phyloP scores from a whole-genome alignment of 2,888 invertebrate species.

The Aproaerema taeniolella region DNA sequence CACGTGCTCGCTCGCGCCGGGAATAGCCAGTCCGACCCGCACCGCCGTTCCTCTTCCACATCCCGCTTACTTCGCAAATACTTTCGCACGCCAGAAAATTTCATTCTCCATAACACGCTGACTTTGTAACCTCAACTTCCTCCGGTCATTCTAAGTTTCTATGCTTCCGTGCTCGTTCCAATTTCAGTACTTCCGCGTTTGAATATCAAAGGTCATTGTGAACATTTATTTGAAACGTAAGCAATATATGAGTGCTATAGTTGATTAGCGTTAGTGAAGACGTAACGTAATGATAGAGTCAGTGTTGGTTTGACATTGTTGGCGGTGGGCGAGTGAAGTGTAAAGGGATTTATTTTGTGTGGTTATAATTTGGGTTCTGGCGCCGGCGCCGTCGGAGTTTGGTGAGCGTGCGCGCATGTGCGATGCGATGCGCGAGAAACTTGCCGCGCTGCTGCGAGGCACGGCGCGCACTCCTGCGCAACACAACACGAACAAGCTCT shows the following conservation, averaged over 20 bases:
- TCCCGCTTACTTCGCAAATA: conserved; percentile 23
- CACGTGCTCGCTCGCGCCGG: conserved; percentile 66
- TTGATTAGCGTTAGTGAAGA: too few relatives aligned
- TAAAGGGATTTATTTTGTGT: conserved; percentile 29
- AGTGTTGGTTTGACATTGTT: conserved; percentile 30
- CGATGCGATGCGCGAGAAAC: conserved; percentile 72
- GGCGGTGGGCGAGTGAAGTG: conserved; percentile 28
- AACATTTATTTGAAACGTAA: conserved; percentile 15
- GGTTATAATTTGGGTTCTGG: conserved; percentile 30
- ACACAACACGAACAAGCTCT: conserved; percentile 49
- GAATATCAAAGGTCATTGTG: conserved; percentile 9
- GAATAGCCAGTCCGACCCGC: conserved; percentile 70
- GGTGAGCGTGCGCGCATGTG: conserved; percentile 45
- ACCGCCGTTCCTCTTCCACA: conserved; percentile 47
- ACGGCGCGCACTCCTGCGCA: conserved; percentile 48
- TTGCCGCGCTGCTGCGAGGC: conserved; percentile 56
- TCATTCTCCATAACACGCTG: background rate
- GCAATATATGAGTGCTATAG: conserved; percentile 11
- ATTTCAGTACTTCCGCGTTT: conserved; percentile 5
- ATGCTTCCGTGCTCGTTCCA: too few relatives aligned
- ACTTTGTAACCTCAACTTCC: too few relatives aligned
- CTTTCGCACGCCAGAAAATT: conserved; percentile 3
- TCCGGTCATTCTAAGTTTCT: too few relatives aligned
- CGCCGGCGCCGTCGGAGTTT: conserved; percentile 46
- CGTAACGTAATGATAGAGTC: conserved; percentile 18